Percentiles rank a stretch among this genome's conserved stretches.
Evolutionary conservation across 2,888 invertebrate species (phyloP).

Genomic region (Scelioninae gen. 1): DNA sequence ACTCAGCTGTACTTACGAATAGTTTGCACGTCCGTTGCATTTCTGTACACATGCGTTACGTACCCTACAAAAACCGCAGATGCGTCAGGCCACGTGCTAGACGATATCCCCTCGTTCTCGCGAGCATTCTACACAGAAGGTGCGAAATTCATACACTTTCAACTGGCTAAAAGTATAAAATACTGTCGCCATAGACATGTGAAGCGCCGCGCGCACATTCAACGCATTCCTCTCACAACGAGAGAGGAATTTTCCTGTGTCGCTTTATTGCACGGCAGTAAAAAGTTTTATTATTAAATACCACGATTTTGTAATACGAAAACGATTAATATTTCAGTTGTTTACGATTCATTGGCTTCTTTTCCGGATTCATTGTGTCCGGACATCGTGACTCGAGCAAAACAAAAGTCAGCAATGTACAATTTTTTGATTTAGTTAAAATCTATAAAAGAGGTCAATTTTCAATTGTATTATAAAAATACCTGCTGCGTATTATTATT

Average conservation of each 20-base stretch:
- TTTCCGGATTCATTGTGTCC: no score
- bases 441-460: no score
- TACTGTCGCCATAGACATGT: conserved; percentile 36
- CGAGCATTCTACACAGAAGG: conserved; percentile 55
- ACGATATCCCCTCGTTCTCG: conserved; percentile 32
- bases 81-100: conserved; percentile 61
- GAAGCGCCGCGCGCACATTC: conserved; percentile 44
- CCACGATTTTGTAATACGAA: conserved; percentile 34
- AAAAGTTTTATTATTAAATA: conserved; percentile 60
- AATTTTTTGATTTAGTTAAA: no score
- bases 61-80: conserved; percentile 62
- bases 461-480: conserved; percentile 1
- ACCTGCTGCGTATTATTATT: neutral
- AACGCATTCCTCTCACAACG: conserved; percentile 30
- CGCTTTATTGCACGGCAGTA: conserved; percentile 50
- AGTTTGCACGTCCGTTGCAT: conserved; percentile 14
- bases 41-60: conserved; percentile 23
- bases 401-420: no score
- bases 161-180: conserved; percentile 47
- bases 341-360: no score
- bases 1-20: conserved; percentile 20
- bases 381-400: no score
- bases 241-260: conserved; percentile 41
- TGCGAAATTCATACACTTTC: conserved; percentile 68
- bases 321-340: conserved; percentile 25